These are phyloP conservation scores for Psophia crepitans DNA, from an alignment of 2,113 vertebrate species.

Conservation along the genomic window DNA sequence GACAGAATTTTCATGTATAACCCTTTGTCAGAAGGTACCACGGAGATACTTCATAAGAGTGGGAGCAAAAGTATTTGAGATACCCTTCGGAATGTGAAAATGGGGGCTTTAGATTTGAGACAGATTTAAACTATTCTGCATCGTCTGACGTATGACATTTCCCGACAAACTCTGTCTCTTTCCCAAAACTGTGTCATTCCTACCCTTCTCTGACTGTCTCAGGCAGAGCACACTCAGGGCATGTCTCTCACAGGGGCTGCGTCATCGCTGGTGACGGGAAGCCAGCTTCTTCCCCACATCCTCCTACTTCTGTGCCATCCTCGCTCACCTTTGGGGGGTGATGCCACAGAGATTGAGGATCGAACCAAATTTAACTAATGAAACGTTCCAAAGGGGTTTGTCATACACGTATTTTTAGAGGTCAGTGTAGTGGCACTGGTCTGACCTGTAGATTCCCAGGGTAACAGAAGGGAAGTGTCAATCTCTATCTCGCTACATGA, in stretches of 20 bases:
- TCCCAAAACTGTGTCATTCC: neutral
- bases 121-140: neutral
- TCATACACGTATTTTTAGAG: neutral
- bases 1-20: neutral
- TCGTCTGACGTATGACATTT: neutral
- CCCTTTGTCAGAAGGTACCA: neutral
- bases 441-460: neutral
- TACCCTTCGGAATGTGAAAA: neutral
- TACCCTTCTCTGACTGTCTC: neutral
- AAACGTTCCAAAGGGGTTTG: neutral
- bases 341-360: neutral
- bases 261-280: neutral
- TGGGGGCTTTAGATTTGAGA: neutral
- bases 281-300: neutral
- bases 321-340: neutral
- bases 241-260: neutral
- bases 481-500: neutral
- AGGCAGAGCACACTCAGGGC: neutral
- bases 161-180: neutral
- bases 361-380: neutral
- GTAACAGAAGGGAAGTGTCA: neutral
- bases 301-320: neutral
- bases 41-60: neutral
- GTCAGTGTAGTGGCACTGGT: no score
- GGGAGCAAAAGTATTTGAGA: neutral